Conservation (phyloP, 2,113 vertebrate genomes). For the Megalops atlanticus region DNA sequence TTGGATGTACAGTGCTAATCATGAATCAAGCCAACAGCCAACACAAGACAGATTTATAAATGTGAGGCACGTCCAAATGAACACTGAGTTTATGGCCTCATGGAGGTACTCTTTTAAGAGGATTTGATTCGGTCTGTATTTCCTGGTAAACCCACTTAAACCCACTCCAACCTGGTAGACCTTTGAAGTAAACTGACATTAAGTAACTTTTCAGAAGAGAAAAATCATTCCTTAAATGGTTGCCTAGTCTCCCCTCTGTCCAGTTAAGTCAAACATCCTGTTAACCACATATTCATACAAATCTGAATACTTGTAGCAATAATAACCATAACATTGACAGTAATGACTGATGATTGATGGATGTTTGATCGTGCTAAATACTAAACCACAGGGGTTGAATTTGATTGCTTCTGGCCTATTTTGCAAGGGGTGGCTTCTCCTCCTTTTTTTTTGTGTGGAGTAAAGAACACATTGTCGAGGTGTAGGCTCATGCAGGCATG, state of each 20-base stretch:
- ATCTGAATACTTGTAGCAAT: too few relatives aligned
- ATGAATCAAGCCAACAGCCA: not conserved
- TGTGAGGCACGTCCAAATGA: not conserved
- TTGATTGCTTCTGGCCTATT: not conserved
- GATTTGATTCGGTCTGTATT: too few relatives aligned
- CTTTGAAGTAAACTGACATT: not conserved
- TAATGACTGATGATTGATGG: too few relatives aligned
- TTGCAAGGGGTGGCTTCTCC: too few relatives aligned
- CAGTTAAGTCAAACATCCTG: not conserved
- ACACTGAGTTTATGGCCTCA: too few relatives aligned
- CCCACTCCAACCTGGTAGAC: not conserved
- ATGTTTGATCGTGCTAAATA: too few relatives aligned
- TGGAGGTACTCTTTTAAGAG: too few relatives aligned
- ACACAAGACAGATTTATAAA: not conserved
- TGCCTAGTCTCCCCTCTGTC: not conserved
- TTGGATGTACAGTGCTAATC: not conserved
- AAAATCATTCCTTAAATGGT: not conserved
- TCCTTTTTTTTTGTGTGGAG: too few relatives aligned
- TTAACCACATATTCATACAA: not conserved
- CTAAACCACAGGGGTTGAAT: not conserved
- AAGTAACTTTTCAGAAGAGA: not conserved
- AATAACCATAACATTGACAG: too few relatives aligned
- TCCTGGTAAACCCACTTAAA: too few relatives aligned
- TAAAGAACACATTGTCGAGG: constrained; percentile 32
- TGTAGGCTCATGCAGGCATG: constrained; percentile 33